Conservation (phyloP, 37 sponge, comb jelly and placozoan species). For the Halichondria panicea region DNA sequence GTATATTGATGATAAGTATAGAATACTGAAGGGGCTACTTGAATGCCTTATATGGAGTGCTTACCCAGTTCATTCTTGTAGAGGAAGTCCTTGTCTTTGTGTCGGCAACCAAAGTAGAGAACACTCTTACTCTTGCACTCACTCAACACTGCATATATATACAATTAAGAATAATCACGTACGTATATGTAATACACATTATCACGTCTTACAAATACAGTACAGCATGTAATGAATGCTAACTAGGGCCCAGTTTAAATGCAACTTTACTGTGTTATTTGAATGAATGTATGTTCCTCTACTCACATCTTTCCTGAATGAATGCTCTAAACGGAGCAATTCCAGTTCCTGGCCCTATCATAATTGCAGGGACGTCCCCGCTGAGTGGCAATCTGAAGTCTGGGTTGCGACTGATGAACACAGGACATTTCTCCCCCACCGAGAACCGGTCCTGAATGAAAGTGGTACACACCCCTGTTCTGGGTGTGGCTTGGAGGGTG, state of each 20-base stretch:
- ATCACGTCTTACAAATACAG: background rate
- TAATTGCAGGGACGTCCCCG: conserved; percentile 48
- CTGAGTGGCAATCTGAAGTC: conserved; percentile 59
- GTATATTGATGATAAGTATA: background rate
- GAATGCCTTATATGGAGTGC: too few species aligned
- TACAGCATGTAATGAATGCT: background rate
- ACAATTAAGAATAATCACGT: background rate
- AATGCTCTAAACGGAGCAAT: conserved; percentile 73
- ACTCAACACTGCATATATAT: conserved; percentile 3
- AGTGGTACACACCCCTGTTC: conserved; percentile 66
- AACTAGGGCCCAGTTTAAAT: background rate
- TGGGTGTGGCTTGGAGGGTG: conserved; percentile 13
- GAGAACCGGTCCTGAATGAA: conserved; percentile 53
- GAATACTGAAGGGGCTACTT: too few species aligned
- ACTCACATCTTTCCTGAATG: conserved; percentile 71
- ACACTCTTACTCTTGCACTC: conserved; percentile 19
- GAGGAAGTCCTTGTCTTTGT: conserved; percentile 45
- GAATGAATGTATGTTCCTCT: background rate
- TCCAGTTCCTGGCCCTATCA: conserved; percentile 75
- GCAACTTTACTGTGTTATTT: background rate
- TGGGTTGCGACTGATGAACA: conserved; percentile 61
- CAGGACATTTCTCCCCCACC: conserved; percentile 27
- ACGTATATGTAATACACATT: background rate
- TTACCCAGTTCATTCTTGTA: conserved; percentile 54
- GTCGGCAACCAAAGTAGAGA: conserved; percentile 60